These are phyloP conservation scores for Neopipo cinnamomea DNA, from an alignment of 2,113 vertebrate species.

Conservation along the genomic window DNA sequence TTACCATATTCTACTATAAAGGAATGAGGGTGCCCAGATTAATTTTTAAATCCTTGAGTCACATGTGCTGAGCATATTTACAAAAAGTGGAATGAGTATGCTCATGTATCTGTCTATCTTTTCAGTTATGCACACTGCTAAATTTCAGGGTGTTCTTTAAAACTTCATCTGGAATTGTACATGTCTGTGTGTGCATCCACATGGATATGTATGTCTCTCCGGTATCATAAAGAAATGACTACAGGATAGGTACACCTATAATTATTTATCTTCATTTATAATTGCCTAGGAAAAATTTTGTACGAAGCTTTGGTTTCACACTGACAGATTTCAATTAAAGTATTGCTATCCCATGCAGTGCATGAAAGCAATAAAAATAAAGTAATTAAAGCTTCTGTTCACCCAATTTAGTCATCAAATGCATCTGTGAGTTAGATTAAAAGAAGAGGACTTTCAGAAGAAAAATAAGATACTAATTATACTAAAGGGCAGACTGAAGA, in stretches of 20 bases:
- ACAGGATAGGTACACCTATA: not conserved
- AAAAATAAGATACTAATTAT: not conserved
- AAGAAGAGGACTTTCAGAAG: not conserved
- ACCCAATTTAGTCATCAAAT: conserved; percentile 1
- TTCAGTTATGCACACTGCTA: not conserved
- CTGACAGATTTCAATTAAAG: not conserved
- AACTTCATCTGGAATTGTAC: not conserved
- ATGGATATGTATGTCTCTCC: not conserved
- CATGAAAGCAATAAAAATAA: conserved; percentile 31
- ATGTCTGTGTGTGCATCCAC: not conserved
- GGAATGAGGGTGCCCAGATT: not conserved
- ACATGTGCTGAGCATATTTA: not conserved
- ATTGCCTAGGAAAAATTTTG: not conserved
- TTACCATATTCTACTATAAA: not conserved
- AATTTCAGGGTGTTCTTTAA: not conserved
- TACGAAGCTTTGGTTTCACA: not conserved
- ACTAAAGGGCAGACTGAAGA: not conserved
- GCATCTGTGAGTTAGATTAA: not conserved
- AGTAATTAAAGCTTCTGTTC: conserved; percentile 27
- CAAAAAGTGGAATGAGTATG: not conserved
- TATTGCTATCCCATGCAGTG: not conserved
- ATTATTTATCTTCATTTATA: not conserved
- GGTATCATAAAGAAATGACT: not conserved
- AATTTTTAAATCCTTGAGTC: not conserved
- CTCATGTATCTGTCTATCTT: not conserved